These are phyloP conservation scores for Isaurus tuberculatus DNA, from an alignment of 92 coral and sea anemone species.

Conservation along the genomic window DNA sequence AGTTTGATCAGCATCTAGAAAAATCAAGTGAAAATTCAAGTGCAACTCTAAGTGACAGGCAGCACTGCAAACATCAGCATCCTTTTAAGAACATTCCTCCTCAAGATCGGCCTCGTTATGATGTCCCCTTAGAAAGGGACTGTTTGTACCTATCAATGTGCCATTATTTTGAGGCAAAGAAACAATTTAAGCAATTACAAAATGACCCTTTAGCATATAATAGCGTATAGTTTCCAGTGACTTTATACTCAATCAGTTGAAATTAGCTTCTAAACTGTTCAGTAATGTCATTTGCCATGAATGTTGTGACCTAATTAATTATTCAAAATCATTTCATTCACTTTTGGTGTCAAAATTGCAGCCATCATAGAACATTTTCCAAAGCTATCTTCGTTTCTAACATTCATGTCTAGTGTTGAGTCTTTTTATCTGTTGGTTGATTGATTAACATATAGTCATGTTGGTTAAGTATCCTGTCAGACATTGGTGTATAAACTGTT, in stretches of 20 bases:
- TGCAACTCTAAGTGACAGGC: slow-evolving; percentile 1
- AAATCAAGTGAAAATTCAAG: slow-evolving; percentile 25
- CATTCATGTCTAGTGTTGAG: neutral
- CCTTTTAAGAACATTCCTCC: slow-evolving; percentile 19
- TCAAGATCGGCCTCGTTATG: slow-evolving; percentile 9
- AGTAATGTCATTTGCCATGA: neutral
- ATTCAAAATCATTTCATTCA: neutral
- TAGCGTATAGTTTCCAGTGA: neutral
- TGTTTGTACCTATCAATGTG: slow-evolving; percentile 15
- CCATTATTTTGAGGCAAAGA: slow-evolving; percentile 13
- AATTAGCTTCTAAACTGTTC: neutral
- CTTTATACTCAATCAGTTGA: neutral
- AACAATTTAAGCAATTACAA: slow-evolving; percentile 14
- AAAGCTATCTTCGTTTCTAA: neutral
- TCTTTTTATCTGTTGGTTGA: slow-evolving; percentile 10
- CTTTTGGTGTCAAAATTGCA: neutral
- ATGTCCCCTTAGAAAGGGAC: slow-evolving; percentile 26
- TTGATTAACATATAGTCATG: neutral
- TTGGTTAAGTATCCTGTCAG: slow-evolving; percentile 1
- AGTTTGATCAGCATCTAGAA: slow-evolving; percentile 16
- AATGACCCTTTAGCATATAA: slow-evolving; percentile 16
- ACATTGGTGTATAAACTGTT: slow-evolving; percentile 19
- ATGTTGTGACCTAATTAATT: neutral
- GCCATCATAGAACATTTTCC: neutral
- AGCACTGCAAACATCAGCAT: neutral